These are phyloP conservation scores for Pachyseris speciosa DNA, from an alignment of 64 coral and sea anemone genomes.

Conservation along the genomic window DNA sequence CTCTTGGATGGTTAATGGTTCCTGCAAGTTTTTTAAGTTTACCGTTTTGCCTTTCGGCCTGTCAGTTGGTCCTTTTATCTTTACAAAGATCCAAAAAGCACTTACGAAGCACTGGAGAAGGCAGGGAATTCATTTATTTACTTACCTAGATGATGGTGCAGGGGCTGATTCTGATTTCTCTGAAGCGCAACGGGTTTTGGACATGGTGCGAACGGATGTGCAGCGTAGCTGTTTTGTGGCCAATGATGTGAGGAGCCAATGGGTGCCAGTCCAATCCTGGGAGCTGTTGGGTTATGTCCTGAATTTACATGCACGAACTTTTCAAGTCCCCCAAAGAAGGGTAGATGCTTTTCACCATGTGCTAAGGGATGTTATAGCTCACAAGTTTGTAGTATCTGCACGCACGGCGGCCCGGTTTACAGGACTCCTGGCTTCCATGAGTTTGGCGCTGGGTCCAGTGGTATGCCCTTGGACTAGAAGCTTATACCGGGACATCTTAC, in stretches of 20 bases:
- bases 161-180: no score
- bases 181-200: no score
- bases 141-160: no score
- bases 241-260: constrained; percentile 54
- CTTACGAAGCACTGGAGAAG: constrained; percentile 46
- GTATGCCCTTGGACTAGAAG: no score
- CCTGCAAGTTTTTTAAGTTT: constrained; percentile 13
- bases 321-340: constrained; percentile 12
- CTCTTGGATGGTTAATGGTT: not conserved
- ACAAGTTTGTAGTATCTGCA: no score
- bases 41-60: no score
- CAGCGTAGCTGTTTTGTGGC: constrained; percentile 41
- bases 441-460: no score
- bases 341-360: not conserved
- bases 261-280: constrained; percentile 49
- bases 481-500: no score
- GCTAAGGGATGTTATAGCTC: no score
- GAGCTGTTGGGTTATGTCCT: constrained; percentile 43
- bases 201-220: not conserved
- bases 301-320: constrained; percentile 40
- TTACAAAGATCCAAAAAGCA: constrained; percentile 37
- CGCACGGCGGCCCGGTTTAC: no score
- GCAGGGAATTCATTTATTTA: no score
- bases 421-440: no score
- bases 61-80: constrained; percentile 2